Evolutionary conservation across 2,888 invertebrate genomes (phyloP), one percentile per base, ranked within the genome.

Genomic region (Apamea anceps): DNA sequence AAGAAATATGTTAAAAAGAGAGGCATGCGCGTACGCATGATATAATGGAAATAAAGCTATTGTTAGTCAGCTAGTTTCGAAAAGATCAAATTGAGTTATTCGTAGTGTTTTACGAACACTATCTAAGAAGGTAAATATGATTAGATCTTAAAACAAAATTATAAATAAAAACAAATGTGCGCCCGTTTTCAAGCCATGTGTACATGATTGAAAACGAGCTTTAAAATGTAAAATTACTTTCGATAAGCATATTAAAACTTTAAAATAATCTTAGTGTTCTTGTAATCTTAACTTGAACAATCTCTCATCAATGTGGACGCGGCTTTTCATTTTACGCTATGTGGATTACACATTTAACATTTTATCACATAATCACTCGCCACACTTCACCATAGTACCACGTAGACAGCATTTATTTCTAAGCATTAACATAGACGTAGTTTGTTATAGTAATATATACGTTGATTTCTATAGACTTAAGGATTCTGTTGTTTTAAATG

Each of bases 371-470:
- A 12, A 66, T 82, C 71, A 79, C 32, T 82, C 65, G 67, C 63
- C n/a, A 37, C 73, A 67, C 70, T 45, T 79, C 81, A 82, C 86
- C 90, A 91, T 92, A 94, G 92, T 92, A 92, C 89, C 95, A 94
- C 93, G 92, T 96, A 96, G 96, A 93, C 91, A 93, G 97, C 96
- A 96, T 96, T 96, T 97, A 96, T 95, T 94, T 94, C 79, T 96
- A 96, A 97, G 96, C 93, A 96, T 96, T 96, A 96, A 96, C 95
- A 94, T 85, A 84, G 95, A 95, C 92, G 48, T 96, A 96, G 95
- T 89, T 95, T 95, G 96, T 96, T 96, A 96, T 95, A 96, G 95
- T 96, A 97, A 97, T 97, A 96, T 96, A 96, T 96, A 95, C 93
- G 96, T 96, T 97, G 96, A 96, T 95, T 96, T 96, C 94, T 96